These are phyloP conservation scores for Leptinotarsa lineolata DNA, from an alignment of 1,140 invertebrate genomes.

Conservation along the genomic window DNA sequence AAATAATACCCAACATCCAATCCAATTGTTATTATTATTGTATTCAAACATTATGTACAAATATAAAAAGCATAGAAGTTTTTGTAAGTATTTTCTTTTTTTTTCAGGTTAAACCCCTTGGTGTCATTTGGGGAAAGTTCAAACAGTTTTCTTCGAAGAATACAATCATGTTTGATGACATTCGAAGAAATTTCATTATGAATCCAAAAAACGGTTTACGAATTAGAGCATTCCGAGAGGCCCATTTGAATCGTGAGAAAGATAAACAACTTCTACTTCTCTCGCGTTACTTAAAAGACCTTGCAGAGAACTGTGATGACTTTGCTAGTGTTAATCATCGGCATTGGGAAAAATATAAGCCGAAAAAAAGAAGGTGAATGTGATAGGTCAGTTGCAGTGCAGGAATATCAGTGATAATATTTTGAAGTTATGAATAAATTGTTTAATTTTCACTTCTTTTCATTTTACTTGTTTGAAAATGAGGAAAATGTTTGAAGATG, in stretches of 20 bases:
- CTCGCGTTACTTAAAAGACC: conserved; percentile 82
- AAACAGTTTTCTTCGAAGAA: conserved; percentile 85
- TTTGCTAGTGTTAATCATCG: conserved; percentile 85
- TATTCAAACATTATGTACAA: too few species aligned
- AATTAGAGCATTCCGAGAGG: conserved; percentile 88
- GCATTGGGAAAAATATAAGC: conserved; percentile 87
- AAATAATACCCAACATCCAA: too few species aligned
- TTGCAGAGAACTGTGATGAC: conserved; percentile 80
- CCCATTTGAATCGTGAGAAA: conserved; percentile 82
- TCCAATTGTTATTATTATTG: too few species aligned
- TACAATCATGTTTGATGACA: conserved; percentile 98
- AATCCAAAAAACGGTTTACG: conserved; percentile 92
- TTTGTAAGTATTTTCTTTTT: not conserved
- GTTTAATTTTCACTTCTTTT: too few species aligned
- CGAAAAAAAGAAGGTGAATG: conserved; percentile 48
- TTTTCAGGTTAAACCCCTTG: conserved; percentile 89
- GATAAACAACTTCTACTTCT: conserved; percentile 86
- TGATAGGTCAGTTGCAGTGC: too few species aligned
- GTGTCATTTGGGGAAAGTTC: conserved; percentile 96
- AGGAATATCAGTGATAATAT: too few species aligned
- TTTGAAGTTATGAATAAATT: too few species aligned
- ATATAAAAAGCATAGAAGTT: too few species aligned
- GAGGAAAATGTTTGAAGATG: too few species aligned
- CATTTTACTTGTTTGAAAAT: too few species aligned
- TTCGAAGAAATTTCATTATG: conserved; percentile 97